Percentiles rank a stretch among this genome's conserved stretches.
Evolutionary conservation across 1,140 invertebrate genomes (phyloP).

Genomic region (Aphelinus certus): DNA sequence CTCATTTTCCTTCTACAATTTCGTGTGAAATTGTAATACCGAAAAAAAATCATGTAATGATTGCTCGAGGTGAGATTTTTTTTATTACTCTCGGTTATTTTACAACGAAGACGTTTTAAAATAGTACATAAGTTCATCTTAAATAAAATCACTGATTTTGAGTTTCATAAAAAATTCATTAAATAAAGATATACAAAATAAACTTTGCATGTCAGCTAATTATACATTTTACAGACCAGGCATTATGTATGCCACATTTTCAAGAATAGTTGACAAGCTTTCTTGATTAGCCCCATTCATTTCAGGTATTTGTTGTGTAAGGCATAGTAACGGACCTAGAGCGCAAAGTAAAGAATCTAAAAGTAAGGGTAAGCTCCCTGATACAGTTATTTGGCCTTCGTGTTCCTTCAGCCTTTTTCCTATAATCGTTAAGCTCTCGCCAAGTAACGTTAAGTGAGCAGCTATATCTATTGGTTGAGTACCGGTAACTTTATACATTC

Average conservation of each 20-base stretch:
- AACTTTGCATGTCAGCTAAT: constrained; percentile 7
- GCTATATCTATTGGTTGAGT: constrained; percentile 90
- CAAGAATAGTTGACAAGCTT: constrained; percentile 80
- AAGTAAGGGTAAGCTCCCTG: constrained; percentile 92
- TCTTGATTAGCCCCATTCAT: constrained; percentile 76
- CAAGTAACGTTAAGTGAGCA: constrained; percentile 90
- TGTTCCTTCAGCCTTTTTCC: constrained; percentile 92
- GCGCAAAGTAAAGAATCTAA: constrained; percentile 94
- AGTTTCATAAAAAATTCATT: constrained; percentile 31
- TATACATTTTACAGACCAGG: constrained; percentile 80
- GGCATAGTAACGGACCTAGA: constrained; percentile 86
- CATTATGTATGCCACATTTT: constrained; percentile 97
- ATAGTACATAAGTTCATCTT: too few relatives aligned
- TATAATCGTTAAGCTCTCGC: constrained; percentile 92
- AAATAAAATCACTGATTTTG: background rate
- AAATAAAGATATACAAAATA: constrained; percentile 37
- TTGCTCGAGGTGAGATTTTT: background rate
- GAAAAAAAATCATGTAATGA: constrained; percentile 1
- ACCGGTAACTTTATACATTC: constrained; percentile 75
- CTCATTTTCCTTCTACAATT: too few relatives aligned
- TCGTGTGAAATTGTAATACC: background rate
- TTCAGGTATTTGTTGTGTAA: constrained; percentile 86
- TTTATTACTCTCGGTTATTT: too few relatives aligned
- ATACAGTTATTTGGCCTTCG: constrained; percentile 94
- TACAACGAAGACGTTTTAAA: too few relatives aligned